phyloP scores from a whole-genome alignment of 2,113 vertebrate species.

The Cyanistes caeruleus region DNA sequence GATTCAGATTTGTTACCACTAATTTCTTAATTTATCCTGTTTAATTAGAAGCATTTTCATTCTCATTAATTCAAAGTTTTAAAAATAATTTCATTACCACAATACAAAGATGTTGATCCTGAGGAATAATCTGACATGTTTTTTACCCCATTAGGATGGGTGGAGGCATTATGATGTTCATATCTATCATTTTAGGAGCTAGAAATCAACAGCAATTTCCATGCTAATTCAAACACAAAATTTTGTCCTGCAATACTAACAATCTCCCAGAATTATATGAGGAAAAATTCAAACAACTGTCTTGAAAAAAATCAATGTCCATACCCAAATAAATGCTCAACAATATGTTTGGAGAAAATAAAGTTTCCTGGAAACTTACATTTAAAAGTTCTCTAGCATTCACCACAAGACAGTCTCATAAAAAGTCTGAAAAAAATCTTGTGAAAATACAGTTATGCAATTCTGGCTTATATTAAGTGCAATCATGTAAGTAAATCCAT shows the following conservation, averaged over 20 bases:
- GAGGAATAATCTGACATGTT: background rate
- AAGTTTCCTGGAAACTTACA: background rate
- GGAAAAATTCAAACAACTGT: background rate
- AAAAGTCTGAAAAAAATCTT: background rate
- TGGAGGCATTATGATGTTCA: background rate
- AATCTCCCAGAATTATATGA: background rate
- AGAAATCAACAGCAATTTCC: background rate
- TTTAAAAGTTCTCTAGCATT: background rate
- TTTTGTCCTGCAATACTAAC: background rate
- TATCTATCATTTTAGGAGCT: background rate
- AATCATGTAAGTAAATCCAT: background rate
- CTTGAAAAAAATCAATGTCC: background rate
- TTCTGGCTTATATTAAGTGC: background rate
- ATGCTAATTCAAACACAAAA: background rate
- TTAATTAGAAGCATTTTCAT: background rate
- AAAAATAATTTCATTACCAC: background rate
- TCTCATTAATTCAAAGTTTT: background rate
- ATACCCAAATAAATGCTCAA: background rate
- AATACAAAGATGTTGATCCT: background rate
- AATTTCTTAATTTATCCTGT: background rate
- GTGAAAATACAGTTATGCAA: background rate
- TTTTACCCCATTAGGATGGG: background rate
- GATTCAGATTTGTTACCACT: background rate
- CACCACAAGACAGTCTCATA: background rate
- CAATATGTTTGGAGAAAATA: background rate